Conservation (phyloP, 2,888 invertebrate species). For the Arrhopalites spinosus region DNA sequence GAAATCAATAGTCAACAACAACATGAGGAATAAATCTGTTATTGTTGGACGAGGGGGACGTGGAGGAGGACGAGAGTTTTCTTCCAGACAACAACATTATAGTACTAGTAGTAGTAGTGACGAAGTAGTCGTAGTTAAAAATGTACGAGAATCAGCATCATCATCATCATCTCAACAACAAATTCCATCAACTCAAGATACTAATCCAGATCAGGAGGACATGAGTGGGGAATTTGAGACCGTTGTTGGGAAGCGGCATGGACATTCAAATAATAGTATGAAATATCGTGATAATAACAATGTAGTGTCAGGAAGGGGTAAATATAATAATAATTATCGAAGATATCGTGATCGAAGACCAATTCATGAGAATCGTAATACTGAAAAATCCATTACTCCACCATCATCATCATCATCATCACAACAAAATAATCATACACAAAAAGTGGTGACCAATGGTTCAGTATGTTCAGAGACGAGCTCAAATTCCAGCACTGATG, state of each 20-base stretch:
- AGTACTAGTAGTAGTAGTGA: neutral
- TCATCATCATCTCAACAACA: neutral
- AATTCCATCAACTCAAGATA: too few relatives aligned
- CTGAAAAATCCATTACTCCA: slow-evolving; percentile 22
- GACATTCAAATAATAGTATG: slow-evolving; percentile 15
- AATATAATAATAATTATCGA: neutral
- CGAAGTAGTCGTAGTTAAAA: neutral
- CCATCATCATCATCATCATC: slow-evolving; percentile 10
- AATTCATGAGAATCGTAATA: slow-evolving; percentile 16
- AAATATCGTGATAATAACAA: slow-evolving; percentile 12
- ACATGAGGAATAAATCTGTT: too few relatives aligned
- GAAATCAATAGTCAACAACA: too few relatives aligned
- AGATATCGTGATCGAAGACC: slow-evolving; percentile 10
- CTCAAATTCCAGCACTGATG: slow-evolving; percentile 41
- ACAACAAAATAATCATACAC: too few relatives aligned
- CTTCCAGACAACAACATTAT: neutral
- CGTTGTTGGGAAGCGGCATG: slow-evolving; percentile 30
- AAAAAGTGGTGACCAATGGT: slow-evolving; percentile 37
- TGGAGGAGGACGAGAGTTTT: neutral
- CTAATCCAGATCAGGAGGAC: slow-evolving; percentile 2
- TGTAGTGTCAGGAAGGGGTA: neutral
- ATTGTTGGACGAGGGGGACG: neutral
- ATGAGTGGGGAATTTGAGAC: slow-evolving; percentile 22
- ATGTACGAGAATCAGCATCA: neutral
- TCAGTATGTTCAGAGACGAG: slow-evolving; percentile 44